Evolutionary conservation across 2,797 vertebrate species (phyloP).

Genomic region (Tiaroga cobitis): DNA sequence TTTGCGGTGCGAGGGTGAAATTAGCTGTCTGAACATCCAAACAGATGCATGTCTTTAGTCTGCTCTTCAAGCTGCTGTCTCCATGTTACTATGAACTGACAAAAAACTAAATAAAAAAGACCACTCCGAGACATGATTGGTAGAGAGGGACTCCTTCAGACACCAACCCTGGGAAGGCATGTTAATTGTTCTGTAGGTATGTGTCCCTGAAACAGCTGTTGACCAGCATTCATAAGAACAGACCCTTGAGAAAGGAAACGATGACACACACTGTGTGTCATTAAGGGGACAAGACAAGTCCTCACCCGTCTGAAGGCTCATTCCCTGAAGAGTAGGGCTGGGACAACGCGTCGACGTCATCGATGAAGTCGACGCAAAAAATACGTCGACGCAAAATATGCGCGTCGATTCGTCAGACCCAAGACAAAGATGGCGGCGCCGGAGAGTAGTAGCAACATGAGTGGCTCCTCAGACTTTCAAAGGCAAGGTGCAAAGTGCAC

Average conservation of each 20-base stretch:
- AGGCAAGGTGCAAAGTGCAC: no score
- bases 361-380: no score
- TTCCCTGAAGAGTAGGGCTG: neutral
- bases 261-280: neutral
- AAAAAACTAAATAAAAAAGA: neutral
- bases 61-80: neutral
- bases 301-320: conserved; percentile 5
- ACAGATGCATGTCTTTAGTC: neutral
- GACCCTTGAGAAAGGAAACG: conserved; percentile 37
- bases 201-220: conserved; percentile 52
- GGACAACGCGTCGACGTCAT: no score
- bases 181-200: conserved; percentile 30
- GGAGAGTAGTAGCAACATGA: no score
- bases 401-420: no score
- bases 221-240: conserved; percentile 12
- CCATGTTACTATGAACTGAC: neutral
- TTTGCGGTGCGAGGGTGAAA: neutral
- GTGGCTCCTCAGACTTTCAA: no score
- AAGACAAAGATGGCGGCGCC: no score
- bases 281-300: conserved; percentile 8
- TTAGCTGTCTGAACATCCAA: neutral
- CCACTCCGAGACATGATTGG: neutral
- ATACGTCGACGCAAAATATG: no score
- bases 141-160: neutral
- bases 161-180: conserved; percentile 27